Percentiles rank a stretch among this genome's conserved stretches.
Conservation (phyloP, 1,140 invertebrate species). For the Cotesia glomerata region DNA sequence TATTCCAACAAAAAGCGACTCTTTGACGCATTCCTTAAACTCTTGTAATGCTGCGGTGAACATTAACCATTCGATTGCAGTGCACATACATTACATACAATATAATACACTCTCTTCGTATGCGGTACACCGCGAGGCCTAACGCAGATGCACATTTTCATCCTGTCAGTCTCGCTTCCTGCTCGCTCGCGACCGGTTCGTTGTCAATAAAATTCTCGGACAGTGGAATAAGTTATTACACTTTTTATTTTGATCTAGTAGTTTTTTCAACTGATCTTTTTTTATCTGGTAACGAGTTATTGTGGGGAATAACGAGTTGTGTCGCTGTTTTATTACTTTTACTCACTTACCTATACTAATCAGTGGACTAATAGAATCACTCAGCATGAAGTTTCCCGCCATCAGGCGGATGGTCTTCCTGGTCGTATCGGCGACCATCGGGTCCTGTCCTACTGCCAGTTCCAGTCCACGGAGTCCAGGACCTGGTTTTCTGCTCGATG, state of each 20-base stretch:
- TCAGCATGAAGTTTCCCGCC: conserved; percentile 29
- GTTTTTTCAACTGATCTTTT: too few relatives aligned
- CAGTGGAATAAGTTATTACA: not conserved
- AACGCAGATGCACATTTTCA: conserved; percentile 31
- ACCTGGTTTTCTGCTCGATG: conserved; percentile 39
- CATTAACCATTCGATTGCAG: too few relatives aligned
- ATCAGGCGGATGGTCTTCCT: conserved; percentile 10
- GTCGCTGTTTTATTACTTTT: too few relatives aligned
- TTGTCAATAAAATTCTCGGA: not conserved
- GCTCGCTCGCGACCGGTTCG: conserved; percentile 18
- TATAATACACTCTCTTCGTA: not conserved
- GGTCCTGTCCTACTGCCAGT: conserved; percentile 16
- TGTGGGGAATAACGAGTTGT: too few relatives aligned
- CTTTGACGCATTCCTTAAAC: too few relatives aligned
- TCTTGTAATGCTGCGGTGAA: too few relatives aligned
- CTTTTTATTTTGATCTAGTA: not conserved
- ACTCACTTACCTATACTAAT: too few relatives aligned
- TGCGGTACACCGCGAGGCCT: not conserved
- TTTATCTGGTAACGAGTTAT: too few relatives aligned
- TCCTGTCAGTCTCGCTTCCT: conserved; percentile 33
- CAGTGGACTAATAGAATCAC: not conserved
- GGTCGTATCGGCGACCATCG: conserved; percentile 21
- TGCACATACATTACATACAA: conserved; percentile 14
- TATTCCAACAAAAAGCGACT: too few relatives aligned
- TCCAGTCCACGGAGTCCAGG: conserved; percentile 7